phyloP scores from a whole-genome alignment of 2,113 vertebrate genomes.

The Pseudorectes ferrugineus region DNA sequence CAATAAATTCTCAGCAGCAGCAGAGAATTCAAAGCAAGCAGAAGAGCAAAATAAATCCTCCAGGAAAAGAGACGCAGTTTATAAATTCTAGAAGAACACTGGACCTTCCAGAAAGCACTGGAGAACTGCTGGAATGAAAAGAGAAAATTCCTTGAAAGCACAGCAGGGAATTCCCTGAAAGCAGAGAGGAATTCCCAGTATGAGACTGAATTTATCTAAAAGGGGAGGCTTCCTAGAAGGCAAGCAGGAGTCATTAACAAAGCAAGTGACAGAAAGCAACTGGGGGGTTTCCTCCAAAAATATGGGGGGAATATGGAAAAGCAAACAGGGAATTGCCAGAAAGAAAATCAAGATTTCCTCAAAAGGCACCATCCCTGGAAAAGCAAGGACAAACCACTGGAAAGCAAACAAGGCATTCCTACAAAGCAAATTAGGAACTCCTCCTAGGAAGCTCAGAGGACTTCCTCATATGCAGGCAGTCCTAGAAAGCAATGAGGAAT shows the following conservation, averaged over 20 bases:
- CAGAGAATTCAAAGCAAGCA: background rate
- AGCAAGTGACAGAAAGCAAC: background rate
- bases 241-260: background rate
- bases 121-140: background rate
- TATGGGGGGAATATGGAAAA: background rate
- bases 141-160: background rate
- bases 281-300: background rate
- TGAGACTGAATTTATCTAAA: background rate
- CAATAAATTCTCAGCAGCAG: background rate
- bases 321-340: background rate
- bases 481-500: background rate
- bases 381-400: background rate
- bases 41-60: background rate
- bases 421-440: background rate
- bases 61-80: accelerated
- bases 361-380: background rate
- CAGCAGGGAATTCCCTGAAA: background rate
- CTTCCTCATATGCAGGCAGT: background rate
- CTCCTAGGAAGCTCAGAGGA: background rate
- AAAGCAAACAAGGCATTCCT: background rate
- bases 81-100: background rate
- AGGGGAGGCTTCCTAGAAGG: background rate
- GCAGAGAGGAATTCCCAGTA: background rate
- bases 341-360: background rate
- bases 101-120: background rate